phyloP scores from a whole-genome alignment of 2,113 vertebrate genomes.

The Ascaphus truei region DNA sequence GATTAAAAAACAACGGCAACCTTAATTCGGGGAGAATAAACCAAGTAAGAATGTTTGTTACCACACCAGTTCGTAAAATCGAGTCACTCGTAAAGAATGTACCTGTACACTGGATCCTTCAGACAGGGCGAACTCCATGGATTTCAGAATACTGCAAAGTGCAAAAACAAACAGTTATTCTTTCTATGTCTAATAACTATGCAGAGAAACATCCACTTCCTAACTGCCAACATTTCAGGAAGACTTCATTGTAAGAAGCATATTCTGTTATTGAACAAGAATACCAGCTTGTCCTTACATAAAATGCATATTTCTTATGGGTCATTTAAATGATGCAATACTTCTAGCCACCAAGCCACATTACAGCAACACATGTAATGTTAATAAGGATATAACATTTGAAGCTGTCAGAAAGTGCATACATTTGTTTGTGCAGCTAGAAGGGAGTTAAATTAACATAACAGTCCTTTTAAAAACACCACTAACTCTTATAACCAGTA shows the following conservation, averaged over 20 bases:
- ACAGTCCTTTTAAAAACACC: not conserved
- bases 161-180: constrained; percentile 47
- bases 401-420: constrained; percentile 58
- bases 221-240: constrained; percentile 47
- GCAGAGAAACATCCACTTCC: constrained; percentile 40
- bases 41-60: too few relatives aligned
- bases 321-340: constrained; percentile 64
- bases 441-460: constrained; percentile 44
- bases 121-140: constrained; percentile 90
- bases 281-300: constrained; percentile 51
- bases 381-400: constrained; percentile 70
- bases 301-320: constrained; percentile 55
- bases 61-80: too few relatives aligned
- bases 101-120: constrained; percentile 84
- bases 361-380: constrained; percentile 66
- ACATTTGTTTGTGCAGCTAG: constrained; percentile 57
- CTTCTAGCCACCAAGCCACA: constrained; percentile 64
- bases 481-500: not conserved
- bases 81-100: too few relatives aligned
- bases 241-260: constrained; percentile 45
- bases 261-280: constrained; percentile 54
- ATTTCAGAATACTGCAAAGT: constrained; percentile 86
- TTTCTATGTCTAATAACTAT: constrained; percentile 7
- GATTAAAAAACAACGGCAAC: too few relatives aligned
- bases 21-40: too few relatives aligned